Conservation (phyloP, 2,888 invertebrate species). For the Stratiomys singularior region DNA sequence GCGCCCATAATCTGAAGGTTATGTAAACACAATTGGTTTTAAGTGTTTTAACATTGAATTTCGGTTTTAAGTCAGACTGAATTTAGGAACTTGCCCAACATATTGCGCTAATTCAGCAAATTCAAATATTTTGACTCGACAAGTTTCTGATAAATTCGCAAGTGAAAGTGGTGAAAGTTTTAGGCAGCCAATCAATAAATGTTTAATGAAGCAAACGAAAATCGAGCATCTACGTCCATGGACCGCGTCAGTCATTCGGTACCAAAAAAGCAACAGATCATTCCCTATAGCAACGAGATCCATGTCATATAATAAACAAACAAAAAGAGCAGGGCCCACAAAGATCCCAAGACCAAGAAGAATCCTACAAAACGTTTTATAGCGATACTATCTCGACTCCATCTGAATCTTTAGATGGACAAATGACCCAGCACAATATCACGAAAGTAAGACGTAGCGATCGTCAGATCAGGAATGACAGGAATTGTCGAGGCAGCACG, state of each 20-base stretch:
- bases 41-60: too few species aligned
- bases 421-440: slow-evolving; percentile 51
- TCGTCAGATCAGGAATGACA: slow-evolving; percentile 43
- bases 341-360: slow-evolving; percentile 35
- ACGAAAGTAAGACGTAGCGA: slow-evolving; percentile 45
- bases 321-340: slow-evolving; percentile 21
- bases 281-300: slow-evolving; percentile 27
- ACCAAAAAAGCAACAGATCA: slow-evolving; percentile 3
- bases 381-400: slow-evolving; percentile 50
- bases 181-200: too few species aligned
- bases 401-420: slow-evolving; percentile 47
- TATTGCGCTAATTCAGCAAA: too few species aligned
- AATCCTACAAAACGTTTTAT: slow-evolving; percentile 47
- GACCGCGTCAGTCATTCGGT: not conserved
- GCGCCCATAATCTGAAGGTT: too few species aligned
- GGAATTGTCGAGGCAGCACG: slow-evolving; percentile 32
- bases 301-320: slow-evolving; percentile 33
- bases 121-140: too few species aligned
- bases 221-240: too few species aligned
- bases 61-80: too few species aligned
- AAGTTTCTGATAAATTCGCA: too few species aligned
- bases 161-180: too few species aligned
- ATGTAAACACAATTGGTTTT: too few species aligned
- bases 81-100: too few species aligned
- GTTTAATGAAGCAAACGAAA: too few species aligned